Evolutionary conservation across 2,888 invertebrate genomes (phyloP), one percentile per base, ranked within the genome.

Genomic region (Caenorhabditis macrosperma): DNA sequence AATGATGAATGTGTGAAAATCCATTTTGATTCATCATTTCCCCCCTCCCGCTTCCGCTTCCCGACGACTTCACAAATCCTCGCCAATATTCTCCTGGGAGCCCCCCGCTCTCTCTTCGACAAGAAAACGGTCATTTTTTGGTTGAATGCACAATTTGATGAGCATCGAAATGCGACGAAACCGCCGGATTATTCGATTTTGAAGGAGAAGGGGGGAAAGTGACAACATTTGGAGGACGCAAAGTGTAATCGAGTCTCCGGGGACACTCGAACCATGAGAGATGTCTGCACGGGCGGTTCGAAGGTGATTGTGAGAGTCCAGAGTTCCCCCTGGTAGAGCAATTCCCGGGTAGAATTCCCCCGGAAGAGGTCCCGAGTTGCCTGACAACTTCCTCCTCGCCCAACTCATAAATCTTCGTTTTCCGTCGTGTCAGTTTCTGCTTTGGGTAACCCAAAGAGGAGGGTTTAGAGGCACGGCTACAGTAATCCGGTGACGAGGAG

Each of bases 341-440:
- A n/a, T n/a, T n/a, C n/a, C n/a, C n/a, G n/a, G n/a, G n/a, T n/a
- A n/a, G n/a, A n/a, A n/a, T n/a, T n/a, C n/a, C n/a, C 38, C n/a
- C 41, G 20, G 54, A 33, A 38, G 28, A 44, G 52, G 44, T 17
- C 30, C 33, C 41, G 20, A 52, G 52, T 67, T 67, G 30, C 22
- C 15, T 17, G 46, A 22, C 46, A 22, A 48, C 35, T 22, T 59
- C 67, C 33, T 44, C 48, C 48, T 57, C 57, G 26, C 57, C 38
- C 35, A 41, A 61, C 69, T 71, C 69, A 71, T 71, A 71, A 71
- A 71, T 71, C 69, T 71, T 71, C 69, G 69, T 61, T 44, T 61
- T 52, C 20, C 30, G 5, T 15, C 1, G 48, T 41, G 59, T 57
- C 35, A 57, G 57, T 48, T 24, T 48, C 24, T 57, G 46, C 20